These are phyloP conservation scores for Helogale parvula DNA, from an alignment of 2,113 vertebrate genomes.

Conservation along the genomic window DNA sequence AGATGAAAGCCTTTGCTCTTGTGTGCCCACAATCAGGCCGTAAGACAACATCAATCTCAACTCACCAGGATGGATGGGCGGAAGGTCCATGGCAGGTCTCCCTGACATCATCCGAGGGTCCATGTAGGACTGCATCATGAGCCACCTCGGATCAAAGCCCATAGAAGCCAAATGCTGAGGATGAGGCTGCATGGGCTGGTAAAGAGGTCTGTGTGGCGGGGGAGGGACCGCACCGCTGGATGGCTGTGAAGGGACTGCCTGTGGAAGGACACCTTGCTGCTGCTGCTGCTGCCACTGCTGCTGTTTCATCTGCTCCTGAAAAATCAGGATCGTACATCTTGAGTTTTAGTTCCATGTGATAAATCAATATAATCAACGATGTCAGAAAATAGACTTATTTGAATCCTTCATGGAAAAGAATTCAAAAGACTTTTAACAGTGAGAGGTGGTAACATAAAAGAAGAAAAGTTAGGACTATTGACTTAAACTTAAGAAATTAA, in stretches of 20 bases:
- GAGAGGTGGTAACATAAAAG: neutral
- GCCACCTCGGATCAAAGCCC: constrained; percentile 98
- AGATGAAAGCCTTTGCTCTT: neutral
- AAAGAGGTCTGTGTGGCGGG: constrained; percentile 94
- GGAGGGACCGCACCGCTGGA: constrained; percentile 90
- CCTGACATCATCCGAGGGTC: constrained; percentile 98
- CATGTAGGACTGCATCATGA: constrained; percentile 99
- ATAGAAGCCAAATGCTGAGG: constrained; percentile 97
- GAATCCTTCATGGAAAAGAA: neutral
- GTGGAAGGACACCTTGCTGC: constrained; percentile 91
- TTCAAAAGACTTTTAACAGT: neutral
- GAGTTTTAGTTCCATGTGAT: neutral
- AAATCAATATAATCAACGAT: neutral
- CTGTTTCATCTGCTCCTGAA: constrained; percentile 96
- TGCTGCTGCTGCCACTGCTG: constrained; percentile 92
- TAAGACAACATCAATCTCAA: neutral
- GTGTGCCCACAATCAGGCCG: neutral
- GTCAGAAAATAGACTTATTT: neutral
- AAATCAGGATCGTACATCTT: neutral
- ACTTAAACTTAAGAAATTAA: neutral
- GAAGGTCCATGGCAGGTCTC: constrained; percentile 94
- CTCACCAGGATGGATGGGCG: constrained; percentile 93
- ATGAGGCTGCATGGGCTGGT: constrained; percentile 95
- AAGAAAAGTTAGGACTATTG: neutral
- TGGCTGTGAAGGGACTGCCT: constrained; percentile 90